These are phyloP conservation scores for Campaea margaritaria DNA, from an alignment of 2,888 invertebrate genomes.

Conservation along the genomic window DNA sequence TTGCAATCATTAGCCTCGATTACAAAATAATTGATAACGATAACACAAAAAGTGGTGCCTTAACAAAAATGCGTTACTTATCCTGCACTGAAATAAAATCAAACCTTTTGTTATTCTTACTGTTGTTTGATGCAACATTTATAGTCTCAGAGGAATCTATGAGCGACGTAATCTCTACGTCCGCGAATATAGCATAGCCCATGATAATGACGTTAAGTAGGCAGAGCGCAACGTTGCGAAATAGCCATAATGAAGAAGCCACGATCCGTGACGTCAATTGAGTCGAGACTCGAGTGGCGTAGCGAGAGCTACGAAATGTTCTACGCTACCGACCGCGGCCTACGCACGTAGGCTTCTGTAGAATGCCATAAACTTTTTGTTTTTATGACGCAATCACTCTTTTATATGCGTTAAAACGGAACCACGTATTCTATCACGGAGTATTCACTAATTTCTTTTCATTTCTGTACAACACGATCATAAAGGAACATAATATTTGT, in stretches of 20 bases:
- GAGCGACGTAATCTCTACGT: constrained; percentile 23
- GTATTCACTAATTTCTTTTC: constrained; percentile 13
- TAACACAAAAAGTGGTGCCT: no score
- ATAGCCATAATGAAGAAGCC: constrained; percentile 48
- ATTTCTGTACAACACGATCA: background rate
- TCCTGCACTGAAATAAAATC: background rate
- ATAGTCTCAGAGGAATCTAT: background rate
- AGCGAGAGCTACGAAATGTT: constrained; percentile 57
- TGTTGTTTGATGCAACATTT: background rate
- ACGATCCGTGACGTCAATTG: constrained; percentile 52
- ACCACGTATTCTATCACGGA: constrained; percentile 19
- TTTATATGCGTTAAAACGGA: constrained; percentile 32
- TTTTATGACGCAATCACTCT: constrained; percentile 36
- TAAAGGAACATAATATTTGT: background rate
- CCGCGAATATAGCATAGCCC: constrained; percentile 10
- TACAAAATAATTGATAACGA: no score
- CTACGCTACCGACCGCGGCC: constrained; percentile 43
- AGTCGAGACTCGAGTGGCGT: constrained; percentile 39
- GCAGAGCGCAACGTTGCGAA: constrained; percentile 42
- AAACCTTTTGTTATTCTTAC: background rate
- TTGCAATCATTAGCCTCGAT: no score
- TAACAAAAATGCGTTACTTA: background rate
- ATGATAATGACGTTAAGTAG: constrained; percentile 31
- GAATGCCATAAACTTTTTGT: constrained; percentile 33
- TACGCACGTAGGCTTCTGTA: constrained; percentile 41